Evolutionary conservation across 2,113 vertebrate species (phyloP).

Genomic region (Gasterosteus nipponicus): DNA sequence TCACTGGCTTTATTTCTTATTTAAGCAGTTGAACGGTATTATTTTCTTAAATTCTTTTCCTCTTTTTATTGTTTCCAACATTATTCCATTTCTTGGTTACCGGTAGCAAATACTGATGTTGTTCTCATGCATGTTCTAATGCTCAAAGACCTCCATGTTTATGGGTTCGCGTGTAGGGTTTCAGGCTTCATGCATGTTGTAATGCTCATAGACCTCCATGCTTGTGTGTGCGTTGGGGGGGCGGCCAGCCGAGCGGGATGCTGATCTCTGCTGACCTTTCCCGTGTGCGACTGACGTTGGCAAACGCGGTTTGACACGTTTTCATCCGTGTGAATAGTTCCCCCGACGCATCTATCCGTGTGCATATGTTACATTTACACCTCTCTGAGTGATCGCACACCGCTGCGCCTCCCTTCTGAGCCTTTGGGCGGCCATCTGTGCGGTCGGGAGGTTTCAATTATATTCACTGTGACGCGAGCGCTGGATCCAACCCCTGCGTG

Average conservation of each 20-base stretch:
- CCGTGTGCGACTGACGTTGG: neutral
- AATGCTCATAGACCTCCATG: neutral
- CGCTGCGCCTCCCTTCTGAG: neutral
- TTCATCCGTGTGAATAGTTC: neutral
- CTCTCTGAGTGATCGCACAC: neutral
- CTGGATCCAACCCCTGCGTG: slow-evolving; percentile 13
- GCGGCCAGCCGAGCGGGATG: neutral
- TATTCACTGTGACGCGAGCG: slow-evolving; percentile 19
- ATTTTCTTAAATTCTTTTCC: neutral
- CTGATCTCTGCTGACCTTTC: slow-evolving; percentile 7
- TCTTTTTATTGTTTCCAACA: neutral
- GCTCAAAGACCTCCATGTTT: neutral
- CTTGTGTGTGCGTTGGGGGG: neutral
- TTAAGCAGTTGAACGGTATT: neutral
- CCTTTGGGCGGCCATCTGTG: slow-evolving; percentile 9
- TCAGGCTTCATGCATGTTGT: too few relatives aligned
- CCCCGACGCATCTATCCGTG: neutral
- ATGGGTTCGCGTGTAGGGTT: neutral
- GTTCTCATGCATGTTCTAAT: neutral
- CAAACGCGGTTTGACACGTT: neutral
- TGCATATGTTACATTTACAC: neutral
- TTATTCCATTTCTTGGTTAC: neutral
- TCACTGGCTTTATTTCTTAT: neutral
- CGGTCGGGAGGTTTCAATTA: slow-evolving; percentile 22
- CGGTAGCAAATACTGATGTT: neutral